A percentile compares a stretch with the other conserved stretches of the same genome.
Evolutionary conservation across 2,888 invertebrate genomes (phyloP).

Genomic region (Drosophila lutescens): DNA sequence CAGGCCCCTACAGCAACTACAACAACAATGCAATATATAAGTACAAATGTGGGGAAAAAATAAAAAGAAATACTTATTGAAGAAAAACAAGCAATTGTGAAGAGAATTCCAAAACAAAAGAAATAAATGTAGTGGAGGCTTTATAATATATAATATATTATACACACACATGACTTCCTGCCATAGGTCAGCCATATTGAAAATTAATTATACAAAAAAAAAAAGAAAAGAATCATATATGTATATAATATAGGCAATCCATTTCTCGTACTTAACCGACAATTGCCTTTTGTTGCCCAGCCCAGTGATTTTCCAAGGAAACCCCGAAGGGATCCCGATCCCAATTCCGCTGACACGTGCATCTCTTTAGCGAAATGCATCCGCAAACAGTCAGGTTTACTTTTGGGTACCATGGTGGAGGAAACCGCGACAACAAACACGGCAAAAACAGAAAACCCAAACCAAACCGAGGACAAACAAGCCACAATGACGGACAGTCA

Average conservation of each 20-base stretch:
- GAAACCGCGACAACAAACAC: slow-evolving; percentile 73
- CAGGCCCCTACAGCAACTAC: slow-evolving; percentile 60
- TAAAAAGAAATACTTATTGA: slow-evolving; percentile 39
- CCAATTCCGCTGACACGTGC: slow-evolving; percentile 42
- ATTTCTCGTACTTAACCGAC: slow-evolving; percentile 14
- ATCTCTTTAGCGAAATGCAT: slow-evolving; percentile 57
- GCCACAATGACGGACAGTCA: slow-evolving; percentile 33
- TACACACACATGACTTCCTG: slow-evolving; percentile 37
- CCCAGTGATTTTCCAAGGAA: slow-evolving; percentile 43
- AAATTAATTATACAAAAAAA: slow-evolving; percentile 36
- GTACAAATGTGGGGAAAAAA: slow-evolving; percentile 41
- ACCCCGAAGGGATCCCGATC: slow-evolving; percentile 1
- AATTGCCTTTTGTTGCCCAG: slow-evolving; percentile 32
- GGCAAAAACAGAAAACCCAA: slow-evolving; percentile 64
- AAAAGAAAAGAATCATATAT: slow-evolving; percentile 16
- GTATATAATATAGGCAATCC: not conserved
- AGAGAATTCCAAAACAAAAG: slow-evolving; percentile 75
- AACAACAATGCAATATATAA: slow-evolving; percentile 25
- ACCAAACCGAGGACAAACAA: slow-evolving; percentile 51
- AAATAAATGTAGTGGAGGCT: slow-evolving; percentile 50
- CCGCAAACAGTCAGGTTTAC: slow-evolving; percentile 63
- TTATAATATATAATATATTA: slow-evolving; percentile 23
- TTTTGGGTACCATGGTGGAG: slow-evolving; percentile 53
- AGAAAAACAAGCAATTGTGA: slow-evolving; percentile 43
- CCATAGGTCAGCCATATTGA: slow-evolving; percentile 50